Conservation (phyloP, 2,113 vertebrate species). For the Lipotes vexillifer region DNA sequence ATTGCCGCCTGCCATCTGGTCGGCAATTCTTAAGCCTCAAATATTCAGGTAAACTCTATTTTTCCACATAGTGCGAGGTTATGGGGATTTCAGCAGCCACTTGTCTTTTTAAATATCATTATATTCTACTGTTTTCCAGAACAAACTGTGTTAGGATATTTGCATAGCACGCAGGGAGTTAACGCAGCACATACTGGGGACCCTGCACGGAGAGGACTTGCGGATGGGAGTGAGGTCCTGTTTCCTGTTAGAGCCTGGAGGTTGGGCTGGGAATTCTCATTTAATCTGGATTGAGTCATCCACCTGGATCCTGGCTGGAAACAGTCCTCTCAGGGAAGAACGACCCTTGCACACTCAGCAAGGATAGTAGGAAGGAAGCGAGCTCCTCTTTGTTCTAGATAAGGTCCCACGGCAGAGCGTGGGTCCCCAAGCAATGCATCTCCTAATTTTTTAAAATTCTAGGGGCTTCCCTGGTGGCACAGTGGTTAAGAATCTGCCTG, state of each 20-base stretch:
- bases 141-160: conserved; percentile 31
- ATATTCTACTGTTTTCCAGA: conserved; percentile 52
- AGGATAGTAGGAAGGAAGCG: neutral
- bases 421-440: neutral
- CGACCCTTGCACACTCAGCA: neutral
- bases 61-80: conserved; percentile 59
- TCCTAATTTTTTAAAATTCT: neutral
- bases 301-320: neutral
- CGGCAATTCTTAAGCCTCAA: conserved; percentile 76
- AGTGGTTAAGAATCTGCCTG: too few species aligned
- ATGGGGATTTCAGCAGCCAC: conserved; percentile 66
- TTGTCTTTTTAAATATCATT: conserved; percentile 65
- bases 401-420: neutral
- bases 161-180: neutral
- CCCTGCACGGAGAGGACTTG: rapidly evolving
- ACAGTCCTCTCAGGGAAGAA: neutral
- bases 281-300: neutral
- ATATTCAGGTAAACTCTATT: conserved; percentile 72
- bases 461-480: too few species aligned
- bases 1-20: conserved; percentile 78
- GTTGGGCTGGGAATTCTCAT: neutral
- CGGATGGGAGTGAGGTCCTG: rapidly evolving
- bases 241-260: neutral
- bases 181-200: rapidly evolving
- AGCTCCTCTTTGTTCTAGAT: neutral